Conservation (phyloP, 2,113 vertebrate genomes). For the Oxyura jamaicensis region DNA sequence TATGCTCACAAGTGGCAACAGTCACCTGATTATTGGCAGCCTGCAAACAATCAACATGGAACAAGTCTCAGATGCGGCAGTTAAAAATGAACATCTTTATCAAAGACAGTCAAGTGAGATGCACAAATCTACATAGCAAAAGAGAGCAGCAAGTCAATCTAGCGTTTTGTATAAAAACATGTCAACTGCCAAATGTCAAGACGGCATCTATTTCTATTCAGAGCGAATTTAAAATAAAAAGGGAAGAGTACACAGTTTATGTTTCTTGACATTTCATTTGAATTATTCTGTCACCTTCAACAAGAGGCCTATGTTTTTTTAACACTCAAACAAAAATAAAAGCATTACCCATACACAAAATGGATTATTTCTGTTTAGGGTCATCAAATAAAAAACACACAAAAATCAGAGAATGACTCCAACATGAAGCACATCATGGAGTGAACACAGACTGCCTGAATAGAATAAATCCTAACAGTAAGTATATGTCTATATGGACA, state of each 20-base stretch:
- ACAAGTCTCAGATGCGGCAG: background rate
- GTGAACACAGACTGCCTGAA: fast-evolving
- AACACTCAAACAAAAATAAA: background rate
- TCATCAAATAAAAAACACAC: background rate
- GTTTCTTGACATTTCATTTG: background rate
- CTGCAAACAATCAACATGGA: background rate
- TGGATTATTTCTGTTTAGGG: background rate
- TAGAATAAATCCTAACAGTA: background rate
- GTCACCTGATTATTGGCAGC: background rate
- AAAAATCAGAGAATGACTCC: background rate
- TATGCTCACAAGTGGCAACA: background rate
- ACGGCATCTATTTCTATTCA: background rate
- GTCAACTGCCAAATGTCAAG: background rate
- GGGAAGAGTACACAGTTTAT: background rate
- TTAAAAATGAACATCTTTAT: background rate
- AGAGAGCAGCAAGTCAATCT: background rate
- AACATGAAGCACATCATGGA: background rate
- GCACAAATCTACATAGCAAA: background rate
- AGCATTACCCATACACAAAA: background rate
- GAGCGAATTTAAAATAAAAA: background rate
- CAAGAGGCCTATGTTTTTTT: background rate
- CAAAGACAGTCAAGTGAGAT: background rate
- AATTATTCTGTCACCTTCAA: background rate
- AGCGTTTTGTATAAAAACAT: background rate
- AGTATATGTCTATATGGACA: background rate